phyloP scores from a whole-genome alignment of 2,113 vertebrate species.

The Lepidothrix coronata region DNA sequence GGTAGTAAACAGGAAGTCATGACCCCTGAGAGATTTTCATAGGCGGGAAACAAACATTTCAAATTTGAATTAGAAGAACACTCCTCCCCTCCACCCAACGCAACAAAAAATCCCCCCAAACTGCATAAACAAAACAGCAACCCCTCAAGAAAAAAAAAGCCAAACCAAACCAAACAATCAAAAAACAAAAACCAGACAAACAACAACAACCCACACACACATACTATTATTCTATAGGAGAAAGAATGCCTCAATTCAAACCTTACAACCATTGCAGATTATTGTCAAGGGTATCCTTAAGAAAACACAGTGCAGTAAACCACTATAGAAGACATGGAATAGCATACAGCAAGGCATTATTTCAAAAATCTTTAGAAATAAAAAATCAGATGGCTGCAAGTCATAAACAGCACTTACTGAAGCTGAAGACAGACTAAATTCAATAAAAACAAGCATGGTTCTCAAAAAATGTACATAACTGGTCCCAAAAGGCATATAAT shows the following conservation, averaged over 20 bases:
- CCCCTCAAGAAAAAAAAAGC: not conserved
- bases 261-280: not conserved
- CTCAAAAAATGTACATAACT: not conserved
- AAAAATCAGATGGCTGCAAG: not conserved
- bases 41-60: not conserved
- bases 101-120: not conserved
- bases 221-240: not conserved
- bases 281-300: not conserved
- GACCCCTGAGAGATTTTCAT: not conserved
- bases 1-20: not conserved
- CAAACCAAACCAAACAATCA: not conserved
- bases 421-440: not conserved
- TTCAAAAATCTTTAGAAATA: not conserved
- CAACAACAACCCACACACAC: not conserved
- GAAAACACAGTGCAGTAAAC: not conserved
- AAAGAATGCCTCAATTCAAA: not conserved
- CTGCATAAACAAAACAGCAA: not conserved
- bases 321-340: not conserved
- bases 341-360: not conserved
- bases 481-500: not conserved
- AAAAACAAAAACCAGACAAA: not conserved
- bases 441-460: not conserved
- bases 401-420: not conserved
- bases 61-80: not conserved
- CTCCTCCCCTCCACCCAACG: rapidly evolving